A percentile compares a stretch with the other conserved stretches of the same genome.
Evolutionary conservation across 2,888 invertebrate species (phyloP).

Genomic region (Athripsodes cinereus): DNA sequence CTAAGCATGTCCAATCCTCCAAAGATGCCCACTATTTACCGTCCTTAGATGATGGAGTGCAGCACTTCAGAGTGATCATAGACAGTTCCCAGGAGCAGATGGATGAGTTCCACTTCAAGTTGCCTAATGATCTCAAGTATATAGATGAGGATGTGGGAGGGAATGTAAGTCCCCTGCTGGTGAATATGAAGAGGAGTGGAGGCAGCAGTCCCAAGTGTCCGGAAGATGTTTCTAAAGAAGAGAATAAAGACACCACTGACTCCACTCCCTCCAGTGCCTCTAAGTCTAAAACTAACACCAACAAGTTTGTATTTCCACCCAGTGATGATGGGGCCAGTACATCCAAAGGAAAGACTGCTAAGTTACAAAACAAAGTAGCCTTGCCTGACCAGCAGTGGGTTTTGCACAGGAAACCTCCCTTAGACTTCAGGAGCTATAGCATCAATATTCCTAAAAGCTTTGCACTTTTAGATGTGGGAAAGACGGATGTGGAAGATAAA

Average conservation of each 20-base stretch:
- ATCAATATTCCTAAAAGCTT: slow-evolving; percentile 41
- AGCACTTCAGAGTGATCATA: slow-evolving; percentile 14
- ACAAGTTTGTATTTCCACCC: slow-evolving; percentile 22
- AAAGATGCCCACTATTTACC: slow-evolving; percentile 2
- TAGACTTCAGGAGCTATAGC: slow-evolving; percentile 34
- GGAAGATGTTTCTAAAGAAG: slow-evolving; percentile 26
- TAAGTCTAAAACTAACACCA: slow-evolving; percentile 7
- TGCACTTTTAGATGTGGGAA: slow-evolving; percentile 35
- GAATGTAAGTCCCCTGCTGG: slow-evolving; percentile 17
- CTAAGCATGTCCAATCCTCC: slow-evolving; percentile 8
- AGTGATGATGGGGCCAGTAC: slow-evolving; percentile 13
- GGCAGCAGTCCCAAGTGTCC: slow-evolving; percentile 25
- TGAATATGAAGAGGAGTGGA: slow-evolving; percentile 23
- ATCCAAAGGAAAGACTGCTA: slow-evolving; percentile 25
- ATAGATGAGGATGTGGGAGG: slow-evolving; percentile 19
- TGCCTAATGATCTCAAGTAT: slow-evolving; percentile 24
- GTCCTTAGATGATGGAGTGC: slow-evolving; percentile 11
- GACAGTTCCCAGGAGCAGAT: slow-evolving; percentile 6
- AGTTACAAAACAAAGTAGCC: slow-evolving; percentile 32
- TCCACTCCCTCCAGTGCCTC: slow-evolving; percentile 17
- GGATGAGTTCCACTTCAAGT: slow-evolving; percentile 23
- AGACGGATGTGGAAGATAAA: slow-evolving; percentile 37
- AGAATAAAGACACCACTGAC: slow-evolving; percentile 15
- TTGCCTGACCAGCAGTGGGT: slow-evolving; percentile 44
- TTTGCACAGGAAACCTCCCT: slow-evolving; percentile 35